phyloP scores from a whole-genome alignment of 2,113 vertebrate species.

The Dasyurus viverrinus region DNA sequence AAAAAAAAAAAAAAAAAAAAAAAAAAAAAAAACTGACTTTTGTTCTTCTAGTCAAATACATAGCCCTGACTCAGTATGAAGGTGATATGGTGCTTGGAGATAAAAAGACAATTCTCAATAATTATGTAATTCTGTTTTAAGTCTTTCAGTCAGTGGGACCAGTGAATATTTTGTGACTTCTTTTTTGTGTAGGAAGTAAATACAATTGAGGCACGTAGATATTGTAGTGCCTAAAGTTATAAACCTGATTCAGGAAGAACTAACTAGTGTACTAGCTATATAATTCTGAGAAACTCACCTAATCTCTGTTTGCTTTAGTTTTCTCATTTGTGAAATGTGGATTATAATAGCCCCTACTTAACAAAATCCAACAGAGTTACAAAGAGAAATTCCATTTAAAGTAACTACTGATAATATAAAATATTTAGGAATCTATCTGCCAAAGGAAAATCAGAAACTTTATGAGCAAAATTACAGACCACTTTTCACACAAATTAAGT shows the following conservation, averaged over 20 bases:
- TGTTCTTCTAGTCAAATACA: too few relatives aligned
- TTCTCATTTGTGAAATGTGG: neutral
- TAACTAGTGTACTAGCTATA: neutral
- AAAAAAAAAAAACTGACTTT: too few relatives aligned
- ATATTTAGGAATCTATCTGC: too few relatives aligned
- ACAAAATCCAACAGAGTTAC: too few relatives aligned
- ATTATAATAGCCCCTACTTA: neutral
- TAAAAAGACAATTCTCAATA: neutral
- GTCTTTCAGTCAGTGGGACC: neutral
- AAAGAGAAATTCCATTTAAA: too few relatives aligned
- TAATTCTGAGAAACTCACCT: neutral
- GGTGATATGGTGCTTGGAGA: neutral
- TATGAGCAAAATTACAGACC: too few relatives aligned
- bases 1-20: too few relatives aligned
- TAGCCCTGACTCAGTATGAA: neutral
- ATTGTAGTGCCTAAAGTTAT: neutral
- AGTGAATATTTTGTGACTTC: neutral
- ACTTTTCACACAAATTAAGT: too few relatives aligned
- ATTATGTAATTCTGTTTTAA: neutral
- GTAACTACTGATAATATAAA: too few relatives aligned
- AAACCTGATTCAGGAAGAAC: neutral
- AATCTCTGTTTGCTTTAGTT: neutral
- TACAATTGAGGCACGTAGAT: neutral
- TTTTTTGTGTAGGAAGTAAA: neutral
- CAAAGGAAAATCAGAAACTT: too few relatives aligned